These are phyloP conservation scores for Ectobius pallidus DNA, from an alignment of 2,888 invertebrate genomes.

Conservation along the genomic window DNA sequence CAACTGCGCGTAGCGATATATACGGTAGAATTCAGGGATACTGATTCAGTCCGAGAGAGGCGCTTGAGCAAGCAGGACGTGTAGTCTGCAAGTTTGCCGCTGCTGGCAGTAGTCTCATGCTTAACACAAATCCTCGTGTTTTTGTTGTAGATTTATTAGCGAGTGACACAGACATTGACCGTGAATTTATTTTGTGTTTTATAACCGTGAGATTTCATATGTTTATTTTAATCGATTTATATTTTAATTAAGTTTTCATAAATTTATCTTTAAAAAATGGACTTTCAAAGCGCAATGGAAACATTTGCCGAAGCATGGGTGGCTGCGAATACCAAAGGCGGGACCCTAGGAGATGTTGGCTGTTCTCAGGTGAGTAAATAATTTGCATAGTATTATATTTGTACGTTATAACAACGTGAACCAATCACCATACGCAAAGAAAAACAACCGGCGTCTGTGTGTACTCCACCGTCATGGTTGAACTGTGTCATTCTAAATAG, in stretches of 20 bases:
- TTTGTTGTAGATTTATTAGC: not conserved
- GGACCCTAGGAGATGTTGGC: constrained; percentile 49
- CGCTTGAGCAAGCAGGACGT: not conserved
- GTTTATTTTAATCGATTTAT: too few relatives aligned
- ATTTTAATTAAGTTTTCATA: too few relatives aligned
- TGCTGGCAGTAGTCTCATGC: not conserved
- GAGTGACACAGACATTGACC: not conserved
- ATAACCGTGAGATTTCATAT: too few relatives aligned
- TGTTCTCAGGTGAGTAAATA: constrained; percentile 42
- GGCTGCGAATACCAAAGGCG: constrained; percentile 81
- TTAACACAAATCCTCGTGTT: not conserved
- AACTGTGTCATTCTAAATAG: constrained; percentile 13
- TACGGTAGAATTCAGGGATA: not conserved
- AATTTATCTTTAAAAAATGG: constrained; percentile 74
- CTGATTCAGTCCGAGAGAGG: not conserved
- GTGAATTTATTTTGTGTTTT: not conserved
- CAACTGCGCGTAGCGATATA: constrained; percentile 10
- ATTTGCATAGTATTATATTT: too few relatives aligned
- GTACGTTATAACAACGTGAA: not conserved
- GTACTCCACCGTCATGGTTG: constrained; percentile 1
- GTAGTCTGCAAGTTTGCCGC: not conserved
- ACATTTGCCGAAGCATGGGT: constrained; percentile 98
- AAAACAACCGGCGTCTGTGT: too few relatives aligned
- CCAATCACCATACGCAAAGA: too few relatives aligned
- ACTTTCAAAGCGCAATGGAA: constrained; percentile 99